Base-by-base conservation (phyloP, 2,888 invertebrate species). In the Drosophila yooni region DNA sequence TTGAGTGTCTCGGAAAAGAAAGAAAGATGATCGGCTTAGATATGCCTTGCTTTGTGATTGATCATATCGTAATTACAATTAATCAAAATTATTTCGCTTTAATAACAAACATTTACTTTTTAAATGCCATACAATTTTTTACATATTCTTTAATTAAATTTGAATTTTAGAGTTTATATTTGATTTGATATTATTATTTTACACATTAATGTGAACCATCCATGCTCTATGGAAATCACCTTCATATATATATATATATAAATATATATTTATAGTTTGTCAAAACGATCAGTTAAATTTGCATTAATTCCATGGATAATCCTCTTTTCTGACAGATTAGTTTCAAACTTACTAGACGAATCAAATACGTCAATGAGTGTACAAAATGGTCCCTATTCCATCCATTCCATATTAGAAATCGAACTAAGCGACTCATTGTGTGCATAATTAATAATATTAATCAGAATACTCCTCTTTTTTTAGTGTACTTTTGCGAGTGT, bases 351-450 rank as follows among this genome's bases (percentile, higher is more conserved):
- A 50, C 27, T 50, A 29, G 4, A 25, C 4, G 1, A 25, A 46
- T 25, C 2, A 15, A 27, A n/a, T n/a, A 29, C 15, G 10, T 5
- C 10, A 27, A 21, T n/a, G 6, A 51, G 15, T 6, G 15, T 38
- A 31, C 25, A 4, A 11, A 8, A 31, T 13, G 2, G 15, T 43
- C n/a, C 6, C 3, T 15, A 50, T 3, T 27, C 10, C n/a, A 4
- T n/a, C 10, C 18, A 11, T 27, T n/a, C 7, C 11, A 6, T 29
- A 38, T 59, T 58, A 27, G 21, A 46, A 66, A 66, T 74, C 66
- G 43, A 75, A 43, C 58, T 76, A 33, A 38, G 21, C 29, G 48
- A 43, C 56, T 66, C 51, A 50, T 75, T 79, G 66, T 80, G 53
- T 67, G 63, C 62, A 70, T 21, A 21, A 0, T 21, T 46, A 21